phyloP scores from a whole-genome alignment of 2,113 vertebrate species.

The Pterophyllum scalare region DNA sequence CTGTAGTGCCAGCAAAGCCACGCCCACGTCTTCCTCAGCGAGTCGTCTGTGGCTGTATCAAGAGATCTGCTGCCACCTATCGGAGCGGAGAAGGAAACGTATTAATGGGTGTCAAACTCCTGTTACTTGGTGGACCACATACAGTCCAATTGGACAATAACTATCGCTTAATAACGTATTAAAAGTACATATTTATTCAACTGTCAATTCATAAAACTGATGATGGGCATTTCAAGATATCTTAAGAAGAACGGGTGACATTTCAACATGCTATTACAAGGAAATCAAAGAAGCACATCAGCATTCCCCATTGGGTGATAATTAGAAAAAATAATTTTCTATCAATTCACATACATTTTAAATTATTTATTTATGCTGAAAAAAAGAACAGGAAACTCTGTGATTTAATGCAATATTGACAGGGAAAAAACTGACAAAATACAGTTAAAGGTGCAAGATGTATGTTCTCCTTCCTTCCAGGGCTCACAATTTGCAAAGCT shows the following conservation, averaged over 20 bases:
- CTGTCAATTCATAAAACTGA: background rate
- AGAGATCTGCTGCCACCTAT: slow-evolving; percentile 34
- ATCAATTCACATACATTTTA: no score
- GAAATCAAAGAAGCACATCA: background rate
- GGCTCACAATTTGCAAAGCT: no score
- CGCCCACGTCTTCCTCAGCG: slow-evolving; percentile 18
- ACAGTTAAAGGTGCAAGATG: no score
- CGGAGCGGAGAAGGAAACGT: background rate
- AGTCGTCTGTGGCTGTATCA: rapidly evolving
- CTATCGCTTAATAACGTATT: background rate
- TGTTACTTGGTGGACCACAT: background rate
- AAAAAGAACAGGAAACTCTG: no score
- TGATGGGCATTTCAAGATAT: background rate
- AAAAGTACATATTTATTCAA: background rate
- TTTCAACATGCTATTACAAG: background rate
- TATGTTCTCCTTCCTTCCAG: no score
- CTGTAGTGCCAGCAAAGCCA: slow-evolving; percentile 4
- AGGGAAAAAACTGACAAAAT: no score
- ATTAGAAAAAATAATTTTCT: background rate
- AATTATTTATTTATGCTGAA: no score
- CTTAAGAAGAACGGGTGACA: background rate
- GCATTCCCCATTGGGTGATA: background rate
- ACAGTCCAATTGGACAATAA: background rate
- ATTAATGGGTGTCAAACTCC: background rate
- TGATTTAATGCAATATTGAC: no score